Evolutionary conservation across 2,888 invertebrate species (phyloP), one percentile per base, ranked within the genome.

Genomic region (Athalia circularis): DNA sequence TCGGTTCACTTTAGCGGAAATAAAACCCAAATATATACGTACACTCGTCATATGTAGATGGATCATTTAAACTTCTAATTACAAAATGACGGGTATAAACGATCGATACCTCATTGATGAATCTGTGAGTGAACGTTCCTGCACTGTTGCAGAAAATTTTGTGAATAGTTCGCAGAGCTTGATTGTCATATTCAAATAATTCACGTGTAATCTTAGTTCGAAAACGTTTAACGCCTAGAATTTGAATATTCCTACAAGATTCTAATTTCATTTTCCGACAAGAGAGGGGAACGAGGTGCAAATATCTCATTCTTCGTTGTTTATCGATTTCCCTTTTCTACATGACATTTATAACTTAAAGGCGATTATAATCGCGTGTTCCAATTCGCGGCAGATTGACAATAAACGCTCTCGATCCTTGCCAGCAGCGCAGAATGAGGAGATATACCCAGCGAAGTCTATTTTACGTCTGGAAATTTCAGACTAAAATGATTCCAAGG

Each of bases 401-500:
- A 72, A 57, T 72, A 52, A 52, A 59, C 72, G 45, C 47, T 47
- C 59, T 59, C 29, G 29, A 29, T 29, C 57, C 59, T 43, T 59
- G 45, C 45, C 8, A 57, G 45, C n/a, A 5, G n/a, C 9, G 11
- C 11, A 57, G 47, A 62, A 72, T 6, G 72, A 47, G 59, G 47
- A 13, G 29, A 29, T 29, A 29, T 29, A 29, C 29, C 29, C 29
- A 29, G 45, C 47, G 57, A 47, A 57, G 59, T 72, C 72, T 57
- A 72, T 72, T 72, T 47, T 45, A 59, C 72, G 72, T 70, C 72
- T 72, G 13, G 15, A 15, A 72, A 59, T 47, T 59, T 47, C 47
- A 9, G 72, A n/a, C 57, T 72, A 59, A 72, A 72, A 72, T 59
- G 72, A 72, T 72, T 72, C 59, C 72, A 47, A 72, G 59, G 72